Percentiles rank a stretch among this genome's conserved stretches.
phyloP scores from a whole-genome alignment of 1,140 invertebrate species.

The Lepidurus couesii region DNA sequence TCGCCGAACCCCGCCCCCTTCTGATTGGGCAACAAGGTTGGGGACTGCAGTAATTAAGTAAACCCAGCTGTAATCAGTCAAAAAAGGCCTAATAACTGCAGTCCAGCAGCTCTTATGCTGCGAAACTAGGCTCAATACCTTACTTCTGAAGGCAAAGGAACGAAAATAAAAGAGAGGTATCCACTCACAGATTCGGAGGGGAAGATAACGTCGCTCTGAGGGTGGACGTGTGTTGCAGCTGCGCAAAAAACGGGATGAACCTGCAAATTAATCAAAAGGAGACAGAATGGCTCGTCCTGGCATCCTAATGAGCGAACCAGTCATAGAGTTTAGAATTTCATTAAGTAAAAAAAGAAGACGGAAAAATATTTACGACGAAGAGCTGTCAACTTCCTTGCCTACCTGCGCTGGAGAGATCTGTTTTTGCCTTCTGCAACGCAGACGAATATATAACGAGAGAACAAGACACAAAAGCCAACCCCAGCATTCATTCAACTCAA shows the following conservation, averaged over 20 bases:
- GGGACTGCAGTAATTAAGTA: conserved; percentile 22
- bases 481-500: background rate
- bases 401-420: conserved; percentile 8
- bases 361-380: background rate
- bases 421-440: background rate
- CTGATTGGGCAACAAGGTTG: background rate
- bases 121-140: background rate
- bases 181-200: background rate
- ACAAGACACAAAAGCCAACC: conserved; percentile 19
- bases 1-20: conserved; percentile 1
- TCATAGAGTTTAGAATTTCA: background rate
- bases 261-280: conserved; percentile 16
- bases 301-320: conserved; percentile 9
- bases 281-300: conserved; percentile 17
- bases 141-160: background rate
- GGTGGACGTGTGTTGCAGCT: background rate
- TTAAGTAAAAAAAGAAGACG: background rate
- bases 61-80: background rate
- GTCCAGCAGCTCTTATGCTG: background rate
- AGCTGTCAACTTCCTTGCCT: background rate
- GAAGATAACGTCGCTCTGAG: background rate
- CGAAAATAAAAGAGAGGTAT: background rate
- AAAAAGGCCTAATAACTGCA: conserved; percentile 8
- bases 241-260: background rate
- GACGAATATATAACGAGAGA: conserved; percentile 15